phyloP scores from a whole-genome alignment of 1,140 invertebrate species.

The Ips nitidus region DNA sequence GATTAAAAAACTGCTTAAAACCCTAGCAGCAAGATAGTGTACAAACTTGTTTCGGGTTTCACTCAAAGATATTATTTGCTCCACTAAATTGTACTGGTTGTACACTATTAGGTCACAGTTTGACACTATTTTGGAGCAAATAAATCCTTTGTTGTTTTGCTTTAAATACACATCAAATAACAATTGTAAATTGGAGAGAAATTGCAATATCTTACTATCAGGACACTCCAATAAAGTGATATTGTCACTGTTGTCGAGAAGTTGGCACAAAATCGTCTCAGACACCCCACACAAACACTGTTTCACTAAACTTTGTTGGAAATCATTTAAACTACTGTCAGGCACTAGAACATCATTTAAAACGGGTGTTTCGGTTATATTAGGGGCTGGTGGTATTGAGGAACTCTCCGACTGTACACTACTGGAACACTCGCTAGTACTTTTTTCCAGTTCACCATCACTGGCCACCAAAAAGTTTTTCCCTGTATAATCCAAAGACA shows the following conservation, averaged over 20 bases:
- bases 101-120: slow-evolving; percentile 77
- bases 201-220: slow-evolving; percentile 69
- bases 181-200: slow-evolving; percentile 78
- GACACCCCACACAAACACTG: slow-evolving; percentile 79
- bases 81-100: slow-evolving; percentile 79
- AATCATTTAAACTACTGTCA: slow-evolving; percentile 50
- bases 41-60: slow-evolving; percentile 78
- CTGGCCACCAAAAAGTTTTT: slow-evolving; percentile 42
- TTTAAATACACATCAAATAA: slow-evolving; percentile 82
- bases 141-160: slow-evolving; percentile 76
- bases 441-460: slow-evolving; percentile 41
- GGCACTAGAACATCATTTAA: background rate
- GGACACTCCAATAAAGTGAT: slow-evolving; percentile 69
- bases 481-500: slow-evolving; percentile 37
- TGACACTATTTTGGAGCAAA: slow-evolving; percentile 76
- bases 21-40: slow-evolving; percentile 75
- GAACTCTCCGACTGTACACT: slow-evolving; percentile 38
- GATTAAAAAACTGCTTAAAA: slow-evolving; percentile 79
- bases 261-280: slow-evolving; percentile 66
- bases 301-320: slow-evolving; percentile 65
- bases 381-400: slow-evolving; percentile 43
- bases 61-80: slow-evolving; percentile 78
- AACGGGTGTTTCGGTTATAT: slow-evolving; percentile 34
- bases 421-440: slow-evolving; percentile 31
- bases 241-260: slow-evolving; percentile 60